Percentiles rank a stretch among this genome's conserved stretches.
phyloP scores from a whole-genome alignment of 1,140 invertebrate species.

The Bombus confusus region DNA sequence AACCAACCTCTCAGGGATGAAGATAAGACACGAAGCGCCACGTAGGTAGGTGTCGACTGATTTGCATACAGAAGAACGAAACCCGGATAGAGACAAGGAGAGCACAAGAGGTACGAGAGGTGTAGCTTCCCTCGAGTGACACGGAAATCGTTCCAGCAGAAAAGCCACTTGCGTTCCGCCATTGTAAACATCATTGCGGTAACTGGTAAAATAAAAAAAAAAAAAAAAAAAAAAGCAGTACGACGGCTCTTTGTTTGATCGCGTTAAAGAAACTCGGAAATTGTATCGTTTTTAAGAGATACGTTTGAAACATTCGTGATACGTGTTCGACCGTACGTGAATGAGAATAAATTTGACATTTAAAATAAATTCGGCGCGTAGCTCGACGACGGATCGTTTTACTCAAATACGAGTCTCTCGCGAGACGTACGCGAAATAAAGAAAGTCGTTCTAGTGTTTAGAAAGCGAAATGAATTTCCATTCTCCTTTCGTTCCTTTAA shows the following conservation, averaged over 20 bases:
- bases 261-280: too few relatives aligned
- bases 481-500: too few relatives aligned
- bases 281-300: too few relatives aligned
- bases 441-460: too few relatives aligned
- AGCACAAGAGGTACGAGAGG: background rate
- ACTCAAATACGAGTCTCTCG: too few relatives aligned
- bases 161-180: conserved; percentile 9
- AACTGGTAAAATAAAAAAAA: background rate
- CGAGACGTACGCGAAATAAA: too few relatives aligned
- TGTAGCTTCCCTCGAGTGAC: background rate
- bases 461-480: too few relatives aligned
- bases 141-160: conserved; percentile 25
- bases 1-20: conserved; percentile 62
- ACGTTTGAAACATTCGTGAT: too few relatives aligned
- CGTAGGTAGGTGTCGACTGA: conserved; percentile 70
- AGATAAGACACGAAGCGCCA: conserved; percentile 73
- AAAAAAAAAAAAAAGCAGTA: background rate
- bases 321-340: too few relatives aligned
- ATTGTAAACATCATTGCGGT: background rate
- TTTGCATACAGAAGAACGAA: conserved; percentile 71
- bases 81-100: conserved; percentile 7
- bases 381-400: too few relatives aligned
- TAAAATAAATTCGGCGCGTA: too few relatives aligned
- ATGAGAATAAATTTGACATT: too few relatives aligned
- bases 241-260: background rate